Percentiles rank a stretch among this genome's conserved stretches.
These are phyloP conservation scores for Brachionus rotundiformis DNA, from an alignment of 1,140 invertebrate species.

Conservation along the genomic window DNA sequence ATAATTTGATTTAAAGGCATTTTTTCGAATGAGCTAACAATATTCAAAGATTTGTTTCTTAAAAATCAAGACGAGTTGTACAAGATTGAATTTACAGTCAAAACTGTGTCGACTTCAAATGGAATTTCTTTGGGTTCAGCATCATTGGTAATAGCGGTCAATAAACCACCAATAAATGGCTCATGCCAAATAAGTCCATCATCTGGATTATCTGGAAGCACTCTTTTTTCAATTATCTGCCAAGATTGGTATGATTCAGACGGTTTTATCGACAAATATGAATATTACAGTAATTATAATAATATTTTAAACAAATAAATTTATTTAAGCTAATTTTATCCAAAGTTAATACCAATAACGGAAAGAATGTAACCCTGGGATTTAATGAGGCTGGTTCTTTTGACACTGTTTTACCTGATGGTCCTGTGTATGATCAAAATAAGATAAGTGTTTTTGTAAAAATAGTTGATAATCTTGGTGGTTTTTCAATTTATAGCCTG, in stretches of 20 bases:
- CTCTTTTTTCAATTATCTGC: conserved; percentile 19
- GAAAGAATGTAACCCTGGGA: neutral
- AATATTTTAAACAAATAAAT: too few relatives aligned
- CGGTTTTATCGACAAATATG: conserved; percentile 5
- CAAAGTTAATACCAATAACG: too few relatives aligned
- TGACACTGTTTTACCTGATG: neutral
- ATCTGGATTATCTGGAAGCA: neutral
- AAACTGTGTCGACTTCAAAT: neutral
- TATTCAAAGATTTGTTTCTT: neutral
- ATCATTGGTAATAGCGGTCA: neutral
- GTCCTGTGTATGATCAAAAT: neutral
- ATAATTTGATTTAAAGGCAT: neutral
- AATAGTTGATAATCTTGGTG: neutral
- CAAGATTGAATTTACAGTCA: conserved; percentile 7
- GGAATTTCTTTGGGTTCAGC: conserved; percentile 45
- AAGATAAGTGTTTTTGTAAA: neutral
- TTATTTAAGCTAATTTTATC: too few relatives aligned
- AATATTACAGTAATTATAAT: neutral
- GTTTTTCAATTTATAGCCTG: neutral
- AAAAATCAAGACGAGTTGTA: neutral
- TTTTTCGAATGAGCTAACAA: conserved; percentile 10
- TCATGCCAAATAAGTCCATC: neutral
- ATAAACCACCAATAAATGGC: conserved; percentile 27
- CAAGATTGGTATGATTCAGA: conserved; percentile 32
- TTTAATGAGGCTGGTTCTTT: neutral